Evolutionary conservation across 2,888 invertebrate species (phyloP).

Genomic region (Polyommatus icarus): DNA sequence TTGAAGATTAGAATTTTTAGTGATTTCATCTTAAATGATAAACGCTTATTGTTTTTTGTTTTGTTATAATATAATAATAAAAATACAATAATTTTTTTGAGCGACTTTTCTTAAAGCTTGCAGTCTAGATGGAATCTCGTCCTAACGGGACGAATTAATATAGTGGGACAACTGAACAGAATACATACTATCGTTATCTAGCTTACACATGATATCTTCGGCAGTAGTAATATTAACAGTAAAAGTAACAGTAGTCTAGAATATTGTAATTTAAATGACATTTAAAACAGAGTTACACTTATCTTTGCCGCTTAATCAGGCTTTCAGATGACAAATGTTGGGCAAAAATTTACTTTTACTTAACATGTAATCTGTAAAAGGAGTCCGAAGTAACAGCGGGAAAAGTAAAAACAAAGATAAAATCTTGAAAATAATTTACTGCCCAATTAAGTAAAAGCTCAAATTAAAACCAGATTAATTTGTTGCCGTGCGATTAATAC

Average conservation of each 20-base stretch:
- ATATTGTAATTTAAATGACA: too few relatives aligned
- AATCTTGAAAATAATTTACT: slow-evolving; percentile 19
- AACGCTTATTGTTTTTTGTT: not conserved
- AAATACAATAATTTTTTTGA: not conserved
- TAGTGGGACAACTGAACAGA: not conserved
- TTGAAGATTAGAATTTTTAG: slow-evolving; percentile 2
- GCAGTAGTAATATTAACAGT: too few relatives aligned
- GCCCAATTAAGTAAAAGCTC: slow-evolving; percentile 21
- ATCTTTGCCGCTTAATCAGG: not conserved
- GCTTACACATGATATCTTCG: too few relatives aligned
- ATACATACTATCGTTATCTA: not conserved
- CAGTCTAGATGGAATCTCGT: not conserved
- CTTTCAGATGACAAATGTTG: not conserved
- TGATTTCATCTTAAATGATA: not conserved
- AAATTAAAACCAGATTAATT: slow-evolving; percentile 24
- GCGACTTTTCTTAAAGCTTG: not conserved
- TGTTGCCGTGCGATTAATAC: slow-evolving; percentile 13
- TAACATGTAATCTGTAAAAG: slow-evolving; percentile 7
- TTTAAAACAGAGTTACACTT: too few relatives aligned
- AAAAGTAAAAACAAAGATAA: slow-evolving; percentile 21
- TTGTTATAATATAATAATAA: too few relatives aligned
- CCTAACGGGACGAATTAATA: not conserved
- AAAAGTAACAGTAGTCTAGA: too few relatives aligned
- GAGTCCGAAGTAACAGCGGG: not conserved
- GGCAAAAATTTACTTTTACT: slow-evolving; percentile 1